Conservation (phyloP, 2,113 vertebrate genomes). For the Prionailurus bengalensis region DNA sequence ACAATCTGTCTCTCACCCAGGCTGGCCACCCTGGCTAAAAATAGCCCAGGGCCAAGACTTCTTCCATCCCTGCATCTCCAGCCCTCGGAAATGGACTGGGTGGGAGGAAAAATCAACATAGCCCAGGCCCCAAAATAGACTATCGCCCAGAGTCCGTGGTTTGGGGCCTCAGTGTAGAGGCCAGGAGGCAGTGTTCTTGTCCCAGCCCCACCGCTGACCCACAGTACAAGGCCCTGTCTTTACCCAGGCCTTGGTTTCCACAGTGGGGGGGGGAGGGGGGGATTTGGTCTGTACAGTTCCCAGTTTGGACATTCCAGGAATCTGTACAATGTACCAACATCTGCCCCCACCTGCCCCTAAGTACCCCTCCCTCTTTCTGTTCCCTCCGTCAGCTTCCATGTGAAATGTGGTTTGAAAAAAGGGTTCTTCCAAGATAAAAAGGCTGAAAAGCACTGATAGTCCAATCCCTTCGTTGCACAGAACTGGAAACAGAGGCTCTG, state of each 20-base stretch:
- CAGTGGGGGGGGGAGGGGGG: too few species aligned
- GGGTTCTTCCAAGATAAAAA: not conserved
- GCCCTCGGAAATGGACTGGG: conserved; percentile 39
- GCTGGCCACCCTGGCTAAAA: conserved; percentile 53
- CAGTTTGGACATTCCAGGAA: not conserved
- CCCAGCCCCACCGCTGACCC: not conserved
- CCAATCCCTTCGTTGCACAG: not conserved
- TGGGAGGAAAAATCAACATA: conserved; percentile 67
- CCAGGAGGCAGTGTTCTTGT: not conserved
- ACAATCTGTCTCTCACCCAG: not conserved
- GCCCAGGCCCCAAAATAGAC: conserved; percentile 59
- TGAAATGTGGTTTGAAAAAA: not conserved
- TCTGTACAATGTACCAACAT: not conserved
- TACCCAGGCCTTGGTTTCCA: not conserved
- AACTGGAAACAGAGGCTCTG: not conserved
- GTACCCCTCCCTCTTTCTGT: not conserved
- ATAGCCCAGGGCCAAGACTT: conserved; percentile 58
- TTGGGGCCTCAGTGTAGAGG: not conserved
- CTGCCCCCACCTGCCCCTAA: not conserved
- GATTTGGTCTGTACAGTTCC: not conserved
- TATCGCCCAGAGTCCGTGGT: not conserved
- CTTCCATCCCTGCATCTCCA: not conserved
- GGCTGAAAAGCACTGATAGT: not conserved
- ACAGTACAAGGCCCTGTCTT: not conserved
- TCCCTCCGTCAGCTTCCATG: not conserved